Evolutionary conservation across 1,140 invertebrate species (phyloP).

Genomic region (Tribolium castaneum): DNA sequence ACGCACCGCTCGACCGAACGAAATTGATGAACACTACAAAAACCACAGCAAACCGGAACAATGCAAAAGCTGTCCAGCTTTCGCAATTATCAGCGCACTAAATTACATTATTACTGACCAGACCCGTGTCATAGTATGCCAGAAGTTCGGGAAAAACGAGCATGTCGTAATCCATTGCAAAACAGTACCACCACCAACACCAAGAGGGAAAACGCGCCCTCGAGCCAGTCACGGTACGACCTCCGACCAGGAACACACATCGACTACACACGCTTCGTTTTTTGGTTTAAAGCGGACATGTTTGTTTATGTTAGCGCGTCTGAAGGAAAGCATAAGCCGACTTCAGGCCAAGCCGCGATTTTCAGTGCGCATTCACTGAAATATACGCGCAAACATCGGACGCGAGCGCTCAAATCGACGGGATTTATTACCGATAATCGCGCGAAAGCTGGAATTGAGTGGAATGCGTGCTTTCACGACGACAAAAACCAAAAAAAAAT

Average conservation of each 20-base stretch:
- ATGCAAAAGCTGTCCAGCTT: slow-evolving; percentile 36
- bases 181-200: neutral
- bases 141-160: slow-evolving; percentile 61
- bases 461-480: no score
- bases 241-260: slow-evolving; percentile 32
- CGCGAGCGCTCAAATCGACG: slow-evolving; percentile 27
- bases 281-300: slow-evolving; percentile 54
- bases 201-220: neutral
- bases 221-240: neutral
- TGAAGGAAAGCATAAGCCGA: slow-evolving; percentile 59
- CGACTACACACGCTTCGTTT: slow-evolving; percentile 42
- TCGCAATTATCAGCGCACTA: slow-evolving; percentile 28
- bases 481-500: no score
- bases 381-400: slow-evolving; percentile 49
- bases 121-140: slow-evolving; percentile 60
- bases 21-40: slow-evolving; percentile 41
- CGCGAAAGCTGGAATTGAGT: neutral
- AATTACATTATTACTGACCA: slow-evolving; percentile 54
- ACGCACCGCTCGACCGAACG: slow-evolving; percentile 17
- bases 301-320: slow-evolving; percentile 62
- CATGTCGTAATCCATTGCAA: slow-evolving; percentile 62
- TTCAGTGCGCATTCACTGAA: slow-evolving; percentile 50
- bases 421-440: slow-evolving; percentile 5
- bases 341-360: slow-evolving; percentile 49
- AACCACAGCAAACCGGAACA: slow-evolving; percentile 40